Conservation (phyloP, 2,888 invertebrate genomes). For the Tachystola acroxantha region DNA sequence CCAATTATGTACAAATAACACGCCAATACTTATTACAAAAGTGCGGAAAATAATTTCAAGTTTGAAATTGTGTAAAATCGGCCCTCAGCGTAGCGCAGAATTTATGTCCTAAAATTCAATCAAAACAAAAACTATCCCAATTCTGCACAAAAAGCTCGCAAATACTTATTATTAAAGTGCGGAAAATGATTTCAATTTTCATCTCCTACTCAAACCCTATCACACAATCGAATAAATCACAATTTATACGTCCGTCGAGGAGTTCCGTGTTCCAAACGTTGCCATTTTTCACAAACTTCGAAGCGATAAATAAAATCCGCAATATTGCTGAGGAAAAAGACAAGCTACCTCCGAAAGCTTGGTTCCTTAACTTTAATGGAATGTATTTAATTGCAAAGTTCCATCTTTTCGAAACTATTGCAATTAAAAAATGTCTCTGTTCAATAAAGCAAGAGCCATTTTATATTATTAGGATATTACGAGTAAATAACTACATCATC, state of each 20-base stretch:
- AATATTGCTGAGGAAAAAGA: conserved; percentile 20
- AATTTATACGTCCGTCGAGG: conserved; percentile 22
- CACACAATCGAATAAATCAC: conserved; percentile 21
- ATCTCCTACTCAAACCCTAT: conserved; percentile 20
- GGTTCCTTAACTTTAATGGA: conserved; percentile 16
- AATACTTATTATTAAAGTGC: background rate
- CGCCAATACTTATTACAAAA: too few species aligned
- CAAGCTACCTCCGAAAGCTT: conserved; percentile 10
- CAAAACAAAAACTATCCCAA: too few species aligned
- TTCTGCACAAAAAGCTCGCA: too few species aligned
- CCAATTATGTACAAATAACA: too few species aligned
- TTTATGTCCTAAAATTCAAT: too few species aligned
- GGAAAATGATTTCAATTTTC: conserved; percentile 18
- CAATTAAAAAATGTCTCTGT: conserved; percentile 6
- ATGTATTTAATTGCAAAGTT: conserved; percentile 18
- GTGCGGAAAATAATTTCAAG: conserved; percentile 14
- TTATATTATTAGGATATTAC: too few species aligned
- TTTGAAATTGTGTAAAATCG: too few species aligned
- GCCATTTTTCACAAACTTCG: conserved; percentile 31
- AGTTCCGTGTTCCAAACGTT: conserved; percentile 18
- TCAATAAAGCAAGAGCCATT: conserved; percentile 8
- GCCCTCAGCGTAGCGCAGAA: too few species aligned
- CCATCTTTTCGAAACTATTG: conserved; percentile 7
- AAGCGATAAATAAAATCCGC: conserved; percentile 30
- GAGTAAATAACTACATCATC: conserved; percentile 16